A percentile compares a stretch with the other conserved stretches of the same genome.
phyloP scores from a whole-genome alignment of 2,797 vertebrate species.

The Oreochromis grahami region DNA sequence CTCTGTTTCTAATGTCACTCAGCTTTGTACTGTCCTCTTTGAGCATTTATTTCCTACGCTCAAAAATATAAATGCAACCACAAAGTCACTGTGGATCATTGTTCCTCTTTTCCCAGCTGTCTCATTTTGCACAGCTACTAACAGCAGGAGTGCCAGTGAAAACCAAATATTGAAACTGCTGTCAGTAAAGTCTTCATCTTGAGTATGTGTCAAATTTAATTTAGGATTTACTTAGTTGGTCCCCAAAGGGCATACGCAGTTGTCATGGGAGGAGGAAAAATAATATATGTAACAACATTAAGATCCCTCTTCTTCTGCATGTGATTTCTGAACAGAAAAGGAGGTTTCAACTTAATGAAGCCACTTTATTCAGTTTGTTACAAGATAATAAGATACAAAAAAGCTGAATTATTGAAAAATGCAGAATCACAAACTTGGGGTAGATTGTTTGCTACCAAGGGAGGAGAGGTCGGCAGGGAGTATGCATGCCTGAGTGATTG shows the following conservation, averaged over 20 bases:
- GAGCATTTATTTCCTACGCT: background rate
- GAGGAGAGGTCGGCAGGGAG: conserved; percentile 23
- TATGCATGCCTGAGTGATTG: conserved; percentile 40
- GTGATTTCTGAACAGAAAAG: background rate
- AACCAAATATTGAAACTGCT: conserved; percentile 15
- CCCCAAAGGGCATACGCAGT: conserved; percentile 1
- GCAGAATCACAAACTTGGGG: background rate
- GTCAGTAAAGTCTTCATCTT: background rate
- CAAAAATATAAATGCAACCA: conserved; percentile 11
- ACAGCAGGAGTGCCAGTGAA: conserved; percentile 4
- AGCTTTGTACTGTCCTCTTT: background rate
- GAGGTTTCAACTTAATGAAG: background rate
- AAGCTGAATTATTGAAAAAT: background rate
- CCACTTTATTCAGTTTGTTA: background rate
- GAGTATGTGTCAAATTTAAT: conserved; percentile 9
- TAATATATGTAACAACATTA: conserved; percentile 8
- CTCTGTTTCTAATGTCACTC: background rate
- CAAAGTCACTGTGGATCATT: conserved; percentile 12
- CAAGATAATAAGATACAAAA: background rate
- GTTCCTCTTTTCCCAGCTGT: conserved; percentile 1
- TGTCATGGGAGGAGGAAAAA: background rate
- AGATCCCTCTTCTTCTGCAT: background rate
- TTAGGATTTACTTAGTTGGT: background rate
- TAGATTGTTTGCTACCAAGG: conserved; percentile 5
- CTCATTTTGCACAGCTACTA: conserved; percentile 8